Conservation (phyloP, 1,140 invertebrate genomes). For the Heliothis subflexa region DNA sequence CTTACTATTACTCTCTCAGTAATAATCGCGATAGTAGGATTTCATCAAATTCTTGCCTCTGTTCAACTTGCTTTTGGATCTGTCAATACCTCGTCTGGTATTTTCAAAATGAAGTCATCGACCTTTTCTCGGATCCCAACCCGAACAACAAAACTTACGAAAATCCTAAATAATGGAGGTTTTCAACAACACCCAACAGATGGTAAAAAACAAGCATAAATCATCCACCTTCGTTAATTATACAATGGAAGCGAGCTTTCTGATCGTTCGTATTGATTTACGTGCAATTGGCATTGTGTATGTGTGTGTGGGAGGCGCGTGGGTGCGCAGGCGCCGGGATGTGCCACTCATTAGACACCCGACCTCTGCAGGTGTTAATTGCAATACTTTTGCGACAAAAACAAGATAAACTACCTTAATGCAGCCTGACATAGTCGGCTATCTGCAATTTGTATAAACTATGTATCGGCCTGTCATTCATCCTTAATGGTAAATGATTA, state of each 20-base stretch:
- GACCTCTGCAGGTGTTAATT: slow-evolving; percentile 76
- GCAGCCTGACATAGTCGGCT: background rate
- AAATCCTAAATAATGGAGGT: slow-evolving; percentile 34
- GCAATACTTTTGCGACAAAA: slow-evolving; percentile 48
- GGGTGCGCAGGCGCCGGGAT: slow-evolving; percentile 62
- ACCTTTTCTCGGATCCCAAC: background rate
- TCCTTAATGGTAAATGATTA: slow-evolving; percentile 35
- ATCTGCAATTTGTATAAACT: slow-evolving; percentile 38
- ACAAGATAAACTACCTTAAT: slow-evolving; percentile 39
- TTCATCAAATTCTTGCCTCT: background rate
- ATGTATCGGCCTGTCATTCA: slow-evolving; percentile 21
- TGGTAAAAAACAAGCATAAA: slow-evolving; percentile 68
- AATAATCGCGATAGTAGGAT: background rate
- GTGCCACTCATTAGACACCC: slow-evolving; percentile 49
- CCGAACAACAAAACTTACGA: slow-evolving; percentile 17
- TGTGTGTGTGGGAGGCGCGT: slow-evolving; percentile 58
- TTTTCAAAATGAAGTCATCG: slow-evolving; percentile 24
- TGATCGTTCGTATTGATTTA: slow-evolving; percentile 68
- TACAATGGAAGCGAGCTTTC: slow-evolving; percentile 61
- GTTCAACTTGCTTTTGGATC: background rate
- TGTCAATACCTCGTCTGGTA: slow-evolving; percentile 5
- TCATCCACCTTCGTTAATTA: slow-evolving; percentile 71
- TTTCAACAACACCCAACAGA: slow-evolving; percentile 18
- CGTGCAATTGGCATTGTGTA: slow-evolving; percentile 47
- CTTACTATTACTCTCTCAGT: background rate